Conservation (phyloP, 2,113 vertebrate genomes). For the Chlamydotis undulata region DNA sequence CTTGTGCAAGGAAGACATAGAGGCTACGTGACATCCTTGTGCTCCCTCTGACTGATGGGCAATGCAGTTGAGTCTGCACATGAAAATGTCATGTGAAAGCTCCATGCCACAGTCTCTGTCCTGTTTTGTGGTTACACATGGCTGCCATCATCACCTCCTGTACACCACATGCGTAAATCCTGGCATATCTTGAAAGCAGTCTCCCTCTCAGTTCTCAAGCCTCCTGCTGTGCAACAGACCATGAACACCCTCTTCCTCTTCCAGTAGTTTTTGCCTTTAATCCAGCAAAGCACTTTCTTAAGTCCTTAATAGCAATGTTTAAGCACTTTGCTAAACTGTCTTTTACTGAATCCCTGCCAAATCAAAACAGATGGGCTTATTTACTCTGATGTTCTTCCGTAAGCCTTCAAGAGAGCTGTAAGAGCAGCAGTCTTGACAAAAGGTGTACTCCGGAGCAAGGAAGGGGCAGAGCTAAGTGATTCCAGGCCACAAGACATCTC, state of each 20-base stretch:
- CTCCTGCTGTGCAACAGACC: background rate
- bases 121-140: background rate
- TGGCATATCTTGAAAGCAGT: background rate
- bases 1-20: background rate
- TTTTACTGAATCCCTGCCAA: conserved; percentile 29
- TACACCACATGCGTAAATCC: background rate
- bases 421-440: background rate
- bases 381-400: background rate
- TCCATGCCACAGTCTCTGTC: background rate
- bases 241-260: background rate
- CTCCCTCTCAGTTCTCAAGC: background rate
- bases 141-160: background rate
- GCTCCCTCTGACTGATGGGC: rapidly evolving
- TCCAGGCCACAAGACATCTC: background rate
- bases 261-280: background rate
- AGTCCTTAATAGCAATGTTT: conserved; percentile 26
- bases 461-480: background rate
- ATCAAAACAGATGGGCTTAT: conserved; percentile 33
- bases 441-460: background rate
- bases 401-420: background rate
- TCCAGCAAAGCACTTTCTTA: background rate
- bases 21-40: background rate
- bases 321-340: background rate
- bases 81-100: background rate
- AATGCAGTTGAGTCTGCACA: background rate